Base-by-base conservation (phyloP, 2,888 invertebrate species). In the Melanargia galathea region DNA sequence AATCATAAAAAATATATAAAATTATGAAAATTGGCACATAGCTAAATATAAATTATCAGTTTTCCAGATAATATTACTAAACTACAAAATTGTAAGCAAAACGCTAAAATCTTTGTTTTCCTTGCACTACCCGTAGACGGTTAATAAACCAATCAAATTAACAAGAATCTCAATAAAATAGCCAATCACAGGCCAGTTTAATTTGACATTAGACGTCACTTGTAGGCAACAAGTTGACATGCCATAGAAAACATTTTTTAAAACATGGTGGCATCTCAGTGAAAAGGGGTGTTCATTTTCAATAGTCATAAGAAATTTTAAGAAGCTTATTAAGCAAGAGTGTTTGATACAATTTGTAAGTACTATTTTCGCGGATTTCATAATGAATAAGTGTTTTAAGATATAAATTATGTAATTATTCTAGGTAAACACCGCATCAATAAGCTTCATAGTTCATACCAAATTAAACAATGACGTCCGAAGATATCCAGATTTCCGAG, bases 301-400 rank as follows among this genome's bases (percentile, higher is more conserved):
- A 80, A 82, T 87, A 89, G 82, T 88, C 82, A 84, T 84, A 82
- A 85, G 82, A 70, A 82, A 80, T 78, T 78, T 77, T 70, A 70
- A 64, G 82, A 86, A 82, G 90, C 91, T 90, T 90, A 90, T 84
- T 89, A 82, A 80, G 90, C 83, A 80, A 75, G 91, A 88, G 91
- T 91, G 91, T 91, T 91, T 91, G 89, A 87, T 83, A 90, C 87
- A 90, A 90, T 79, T 88, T 84, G 91, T 90, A 78, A 88, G 90
- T 86, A 69, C 22, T 40, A 35, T 62, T 46, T 30, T 30, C 10
- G 7, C 10, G 20, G 16, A 60, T 62, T n/a, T 7, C 7, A 24
- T 18, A 18, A 22, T 38, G 1, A 49, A 35, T 24, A 33, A 11
- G 13, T 48, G 2, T 24, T n/a, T n/a, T 4, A n/a, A 38, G n/a